Conservation (phyloP, 2,113 vertebrate species). For the Pterophyllum scalare region DNA sequence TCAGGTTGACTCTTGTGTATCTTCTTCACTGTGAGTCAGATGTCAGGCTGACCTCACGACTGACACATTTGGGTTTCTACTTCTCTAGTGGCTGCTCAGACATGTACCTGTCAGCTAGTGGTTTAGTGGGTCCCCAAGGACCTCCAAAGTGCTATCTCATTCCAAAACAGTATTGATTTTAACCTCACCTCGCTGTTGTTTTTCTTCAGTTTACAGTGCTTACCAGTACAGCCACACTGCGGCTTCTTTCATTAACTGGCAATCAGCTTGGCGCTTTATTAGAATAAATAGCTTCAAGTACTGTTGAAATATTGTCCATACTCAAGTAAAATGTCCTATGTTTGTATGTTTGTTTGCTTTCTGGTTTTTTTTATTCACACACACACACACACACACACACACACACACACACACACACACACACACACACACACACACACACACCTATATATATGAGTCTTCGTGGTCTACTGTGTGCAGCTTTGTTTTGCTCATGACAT, state of each 20-base stretch:
- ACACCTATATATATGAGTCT: conserved; percentile 30
- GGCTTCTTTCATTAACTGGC: conserved; percentile 29
- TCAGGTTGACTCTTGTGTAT: conserved; percentile 40
- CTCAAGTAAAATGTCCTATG: conserved; percentile 19
- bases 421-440: too few relatives aligned
- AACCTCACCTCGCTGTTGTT: conserved; percentile 64
- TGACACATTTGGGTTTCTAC: conserved; percentile 52
- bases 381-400: neutral
- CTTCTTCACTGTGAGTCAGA: conserved; percentile 42
- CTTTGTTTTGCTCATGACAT: conserved; percentile 67
- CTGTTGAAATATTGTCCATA: conserved; percentile 16
- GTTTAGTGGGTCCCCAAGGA: conserved; percentile 64
- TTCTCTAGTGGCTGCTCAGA: conserved; percentile 51
- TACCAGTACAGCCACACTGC: conserved; percentile 42
- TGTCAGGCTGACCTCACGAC: conserved; percentile 59
- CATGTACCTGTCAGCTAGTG: conserved; percentile 69
- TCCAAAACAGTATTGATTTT: conserved; percentile 69
- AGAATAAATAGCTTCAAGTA: conserved; percentile 9
- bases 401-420: neutral
- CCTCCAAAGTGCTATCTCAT: conserved; percentile 47
- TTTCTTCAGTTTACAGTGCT: conserved; percentile 61
- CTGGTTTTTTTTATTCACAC: conserved; percentile 41
- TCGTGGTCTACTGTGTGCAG: conserved; percentile 49
- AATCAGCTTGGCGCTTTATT: conserved; percentile 30
- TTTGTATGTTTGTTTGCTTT: conserved; percentile 42